phyloP scores from a whole-genome alignment of 2,888 invertebrate species.

The Papilio demoleus region DNA sequence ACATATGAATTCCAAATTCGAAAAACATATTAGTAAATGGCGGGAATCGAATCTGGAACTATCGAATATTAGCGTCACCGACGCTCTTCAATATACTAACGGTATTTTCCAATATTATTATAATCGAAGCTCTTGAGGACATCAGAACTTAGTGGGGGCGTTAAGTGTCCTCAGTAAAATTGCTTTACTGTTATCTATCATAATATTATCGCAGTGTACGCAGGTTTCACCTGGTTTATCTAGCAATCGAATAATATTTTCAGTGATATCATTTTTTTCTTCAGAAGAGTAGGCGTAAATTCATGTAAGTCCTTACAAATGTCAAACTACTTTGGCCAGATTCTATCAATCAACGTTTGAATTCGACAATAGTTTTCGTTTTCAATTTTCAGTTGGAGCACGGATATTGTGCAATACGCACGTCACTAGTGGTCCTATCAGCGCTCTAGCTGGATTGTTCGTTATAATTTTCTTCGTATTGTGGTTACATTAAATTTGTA shows the following conservation, averaged over 20 bases:
- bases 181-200: slow-evolving; percentile 10
- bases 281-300: too few relatives aligned
- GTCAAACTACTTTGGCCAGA: too few relatives aligned
- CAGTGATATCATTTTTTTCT: background rate
- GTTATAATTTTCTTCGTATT: too few relatives aligned
- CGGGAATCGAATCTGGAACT: too few relatives aligned
- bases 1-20: too few relatives aligned
- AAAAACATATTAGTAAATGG: too few relatives aligned
- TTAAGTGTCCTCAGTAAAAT: background rate
- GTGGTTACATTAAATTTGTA: too few relatives aligned
- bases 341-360: background rate
- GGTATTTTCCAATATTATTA: slow-evolving; percentile 1
- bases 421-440: too few relatives aligned
- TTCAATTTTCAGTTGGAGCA: slow-evolving; percentile 9
- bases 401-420: background rate
- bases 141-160: background rate
- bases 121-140: background rate
- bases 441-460: too few relatives aligned
- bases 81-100: too few relatives aligned
- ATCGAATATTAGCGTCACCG: too few relatives aligned
- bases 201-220: slow-evolving; percentile 7
- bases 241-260: background rate
- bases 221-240: background rate
- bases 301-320: too few relatives aligned
- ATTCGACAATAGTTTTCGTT: slow-evolving; percentile 5